These are phyloP conservation scores for Trididemnum nubilum DNA, from an alignment of 23 tunicate species.

Conservation along the genomic window DNA sequence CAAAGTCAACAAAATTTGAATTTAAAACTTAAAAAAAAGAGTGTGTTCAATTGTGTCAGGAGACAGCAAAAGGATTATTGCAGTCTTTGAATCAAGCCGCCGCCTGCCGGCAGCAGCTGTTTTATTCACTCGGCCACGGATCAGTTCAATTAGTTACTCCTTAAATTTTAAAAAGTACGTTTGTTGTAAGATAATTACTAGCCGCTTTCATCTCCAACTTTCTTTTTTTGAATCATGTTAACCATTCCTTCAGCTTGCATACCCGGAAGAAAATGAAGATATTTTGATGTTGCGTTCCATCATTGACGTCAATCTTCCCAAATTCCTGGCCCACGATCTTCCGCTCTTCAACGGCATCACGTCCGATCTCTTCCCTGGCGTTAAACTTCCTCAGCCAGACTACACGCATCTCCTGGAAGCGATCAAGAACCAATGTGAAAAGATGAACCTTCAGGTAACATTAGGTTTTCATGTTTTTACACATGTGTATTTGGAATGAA, in stretches of 20 bases:
- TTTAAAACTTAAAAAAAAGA: too few species aligned
- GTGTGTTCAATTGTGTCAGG: too few species aligned
- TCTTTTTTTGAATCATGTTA: too few species aligned
- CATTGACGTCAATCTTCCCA: constrained; percentile 97
- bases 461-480: not conserved
- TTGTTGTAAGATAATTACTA: too few species aligned
- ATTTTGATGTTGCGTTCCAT: constrained; percentile 98
- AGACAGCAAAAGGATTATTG: too few species aligned
- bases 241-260: constrained; percentile 63
- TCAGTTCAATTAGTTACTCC: too few species aligned
- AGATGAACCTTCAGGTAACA: constrained; percentile 88
- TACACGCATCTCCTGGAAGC: constrained; percentile 83
- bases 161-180: too few species aligned
- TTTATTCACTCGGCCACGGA: too few species aligned
- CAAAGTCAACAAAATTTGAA: too few species aligned
- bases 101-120: too few species aligned
- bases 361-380: constrained; percentile 96
- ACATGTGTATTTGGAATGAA: not conserved
- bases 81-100: too few species aligned
- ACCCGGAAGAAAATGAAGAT: constrained; percentile 98
- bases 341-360: constrained; percentile 99
- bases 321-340: constrained; percentile 96
- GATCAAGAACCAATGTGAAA: constrained; percentile 86
- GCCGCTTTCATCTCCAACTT: too few species aligned
- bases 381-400: constrained; percentile 92